Conservation (phyloP, 2,797 vertebrate species). For the Urocyon cinereoargenteus region DNA sequence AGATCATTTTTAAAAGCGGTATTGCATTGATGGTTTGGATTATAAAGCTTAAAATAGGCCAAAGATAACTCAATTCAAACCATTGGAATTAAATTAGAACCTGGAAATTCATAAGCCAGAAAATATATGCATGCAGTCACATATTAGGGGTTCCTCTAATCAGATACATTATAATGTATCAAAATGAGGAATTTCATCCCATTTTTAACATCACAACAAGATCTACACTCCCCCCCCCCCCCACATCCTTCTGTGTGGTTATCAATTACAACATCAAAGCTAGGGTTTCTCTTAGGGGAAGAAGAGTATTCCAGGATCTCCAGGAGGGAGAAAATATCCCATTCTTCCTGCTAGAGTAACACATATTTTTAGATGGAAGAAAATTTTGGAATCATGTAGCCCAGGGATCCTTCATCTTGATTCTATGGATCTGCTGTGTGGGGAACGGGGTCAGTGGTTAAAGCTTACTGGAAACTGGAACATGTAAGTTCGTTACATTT, state of each 20-base stretch:
- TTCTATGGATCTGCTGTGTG: background rate
- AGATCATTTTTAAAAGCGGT: background rate
- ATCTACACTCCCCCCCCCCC: accelerated
- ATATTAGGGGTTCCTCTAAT: background rate
- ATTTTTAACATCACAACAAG: background rate
- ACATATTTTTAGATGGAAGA: background rate
- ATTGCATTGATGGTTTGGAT: background rate
- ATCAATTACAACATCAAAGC: background rate
- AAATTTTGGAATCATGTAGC: background rate
- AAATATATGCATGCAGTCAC: background rate
- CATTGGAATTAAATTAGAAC: background rate
- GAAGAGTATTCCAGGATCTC: background rate
- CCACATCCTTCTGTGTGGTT: background rate
- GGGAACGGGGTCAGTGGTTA: background rate
- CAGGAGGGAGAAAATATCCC: background rate
- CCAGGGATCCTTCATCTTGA: background rate
- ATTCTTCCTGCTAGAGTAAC: background rate
- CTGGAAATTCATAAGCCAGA: background rate
- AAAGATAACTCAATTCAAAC: background rate
- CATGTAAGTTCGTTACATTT: background rate
- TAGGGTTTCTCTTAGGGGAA: background rate
- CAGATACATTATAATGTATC: background rate
- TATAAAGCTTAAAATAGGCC: background rate
- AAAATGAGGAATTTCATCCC: background rate
- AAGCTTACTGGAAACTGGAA: background rate